Conservation (phyloP, 2,113 vertebrate genomes). For the Misgurnus mizolepis region DNA sequence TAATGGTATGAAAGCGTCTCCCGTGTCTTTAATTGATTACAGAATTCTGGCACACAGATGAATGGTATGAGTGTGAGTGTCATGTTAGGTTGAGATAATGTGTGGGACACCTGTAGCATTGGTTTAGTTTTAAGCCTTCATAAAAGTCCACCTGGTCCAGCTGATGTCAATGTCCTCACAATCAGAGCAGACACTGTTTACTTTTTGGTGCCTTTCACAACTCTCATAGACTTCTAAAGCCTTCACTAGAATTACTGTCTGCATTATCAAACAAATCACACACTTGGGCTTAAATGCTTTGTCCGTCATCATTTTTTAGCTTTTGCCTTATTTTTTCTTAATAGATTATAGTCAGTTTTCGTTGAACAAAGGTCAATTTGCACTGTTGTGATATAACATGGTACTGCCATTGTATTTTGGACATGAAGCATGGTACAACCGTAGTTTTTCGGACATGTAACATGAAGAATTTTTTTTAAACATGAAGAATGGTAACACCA, state of each 20-base stretch:
- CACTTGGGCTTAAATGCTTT: not conserved
- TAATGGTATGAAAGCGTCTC: not conserved
- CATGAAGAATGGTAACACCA: too few relatives aligned
- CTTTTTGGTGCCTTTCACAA: not conserved
- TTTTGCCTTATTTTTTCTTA: not conserved
- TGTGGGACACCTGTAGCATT: conserved; percentile 12
- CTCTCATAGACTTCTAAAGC: not conserved
- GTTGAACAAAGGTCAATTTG: too few relatives aligned
- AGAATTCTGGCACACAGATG: not conserved
- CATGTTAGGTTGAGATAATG: conserved; percentile 1
- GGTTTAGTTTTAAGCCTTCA: conserved; percentile 33
- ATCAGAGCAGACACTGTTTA: not conserved
- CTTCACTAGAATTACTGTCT: conserved; percentile 3
- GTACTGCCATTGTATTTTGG: too few relatives aligned
- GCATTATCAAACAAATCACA: not conserved
- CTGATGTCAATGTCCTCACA: conserved; percentile 25
- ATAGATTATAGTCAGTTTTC: not conserved
- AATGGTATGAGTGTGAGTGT: not conserved
- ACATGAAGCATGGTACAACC: too few relatives aligned
- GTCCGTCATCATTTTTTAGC: not conserved
- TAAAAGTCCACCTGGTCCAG: conserved; percentile 36
- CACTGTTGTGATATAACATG: too few relatives aligned
- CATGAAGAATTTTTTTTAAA: too few relatives aligned
- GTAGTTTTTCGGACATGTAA: too few relatives aligned
- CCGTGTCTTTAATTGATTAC: not conserved